Conservation (phyloP, 92 coral and sea anemone genomes). For the Phenganax subtilis region DNA sequence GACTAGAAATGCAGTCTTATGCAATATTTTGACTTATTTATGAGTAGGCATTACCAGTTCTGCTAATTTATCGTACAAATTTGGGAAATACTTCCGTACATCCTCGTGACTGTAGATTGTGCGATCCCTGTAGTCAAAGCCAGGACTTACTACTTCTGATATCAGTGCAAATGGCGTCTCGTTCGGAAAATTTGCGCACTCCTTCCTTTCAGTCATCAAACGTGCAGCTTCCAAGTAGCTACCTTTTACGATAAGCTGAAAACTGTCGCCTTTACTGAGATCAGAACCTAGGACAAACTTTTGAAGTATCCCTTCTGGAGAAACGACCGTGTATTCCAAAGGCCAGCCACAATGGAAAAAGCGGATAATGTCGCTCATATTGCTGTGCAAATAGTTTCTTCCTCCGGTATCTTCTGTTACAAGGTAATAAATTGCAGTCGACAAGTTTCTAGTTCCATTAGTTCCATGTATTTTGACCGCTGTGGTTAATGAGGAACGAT, state of each 20-base stretch:
- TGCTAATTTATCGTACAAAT: no score
- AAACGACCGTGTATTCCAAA: slow-evolving; percentile 49
- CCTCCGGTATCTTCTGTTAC: slow-evolving; percentile 55
- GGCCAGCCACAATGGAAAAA: slow-evolving; percentile 84
- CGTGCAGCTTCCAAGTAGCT: slow-evolving; percentile 57
- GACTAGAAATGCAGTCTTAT: no score
- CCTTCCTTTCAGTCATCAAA: slow-evolving; percentile 47
- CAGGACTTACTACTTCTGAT: slow-evolving; percentile 68
- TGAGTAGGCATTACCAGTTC: no score
- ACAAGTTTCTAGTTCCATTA: no score
- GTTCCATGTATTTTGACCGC: background rate
- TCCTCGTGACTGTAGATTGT: no score
- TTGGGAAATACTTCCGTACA: no score
- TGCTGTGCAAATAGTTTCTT: slow-evolving; percentile 51
- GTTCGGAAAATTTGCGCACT: slow-evolving; percentile 53
- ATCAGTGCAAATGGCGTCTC: slow-evolving; percentile 72
- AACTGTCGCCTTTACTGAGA: slow-evolving; percentile 56
- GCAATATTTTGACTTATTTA: no score
- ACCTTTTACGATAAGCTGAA: slow-evolving; percentile 56
- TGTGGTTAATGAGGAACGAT: slow-evolving; percentile 48
- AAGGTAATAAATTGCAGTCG: slow-evolving; percentile 62
- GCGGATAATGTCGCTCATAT: slow-evolving; percentile 62
- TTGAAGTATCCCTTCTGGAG: slow-evolving; percentile 57
- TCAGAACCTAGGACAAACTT: slow-evolving; percentile 61
- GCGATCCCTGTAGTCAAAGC: slow-evolving; percentile 76